These are phyloP conservation scores for Lonchura striata DNA, from an alignment of 2,113 vertebrate species.

Conservation along the genomic window DNA sequence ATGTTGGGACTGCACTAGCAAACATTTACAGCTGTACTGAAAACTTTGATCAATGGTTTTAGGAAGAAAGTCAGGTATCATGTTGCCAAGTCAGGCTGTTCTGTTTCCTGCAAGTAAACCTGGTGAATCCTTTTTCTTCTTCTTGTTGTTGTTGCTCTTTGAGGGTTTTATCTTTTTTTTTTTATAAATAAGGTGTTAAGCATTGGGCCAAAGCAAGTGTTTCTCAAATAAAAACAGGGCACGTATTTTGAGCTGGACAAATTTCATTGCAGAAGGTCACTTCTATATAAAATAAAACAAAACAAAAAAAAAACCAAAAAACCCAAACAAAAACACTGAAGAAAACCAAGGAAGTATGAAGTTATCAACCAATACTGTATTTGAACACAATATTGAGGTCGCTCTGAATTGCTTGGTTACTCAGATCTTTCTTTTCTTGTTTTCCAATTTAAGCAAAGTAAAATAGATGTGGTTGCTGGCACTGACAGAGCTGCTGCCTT, in stretches of 20 bases:
- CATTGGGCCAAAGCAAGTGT: neutral
- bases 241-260: rapidly evolving
- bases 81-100: neutral
- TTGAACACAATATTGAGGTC: neutral
- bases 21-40: neutral
- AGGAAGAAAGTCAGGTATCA: neutral
- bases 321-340: rapidly evolving
- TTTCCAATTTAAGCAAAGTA: neutral
- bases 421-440: neutral
- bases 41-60: rapidly evolving
- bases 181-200: neutral
- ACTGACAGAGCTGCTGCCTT: neutral
- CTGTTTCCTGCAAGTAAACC: neutral
- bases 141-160: neutral
- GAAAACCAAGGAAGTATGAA: neutral
- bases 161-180: neutral
- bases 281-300: neutral
- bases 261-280: neutral
- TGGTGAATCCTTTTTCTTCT: neutral
- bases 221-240: neutral
- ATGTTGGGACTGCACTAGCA: neutral
- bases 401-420: neutral
- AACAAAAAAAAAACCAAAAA: too few relatives aligned
- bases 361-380: neutral
- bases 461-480: neutral